Base-by-base conservation (phyloP, 2,113 vertebrate genomes). In the Thinocorus orbignyianus region DNA sequence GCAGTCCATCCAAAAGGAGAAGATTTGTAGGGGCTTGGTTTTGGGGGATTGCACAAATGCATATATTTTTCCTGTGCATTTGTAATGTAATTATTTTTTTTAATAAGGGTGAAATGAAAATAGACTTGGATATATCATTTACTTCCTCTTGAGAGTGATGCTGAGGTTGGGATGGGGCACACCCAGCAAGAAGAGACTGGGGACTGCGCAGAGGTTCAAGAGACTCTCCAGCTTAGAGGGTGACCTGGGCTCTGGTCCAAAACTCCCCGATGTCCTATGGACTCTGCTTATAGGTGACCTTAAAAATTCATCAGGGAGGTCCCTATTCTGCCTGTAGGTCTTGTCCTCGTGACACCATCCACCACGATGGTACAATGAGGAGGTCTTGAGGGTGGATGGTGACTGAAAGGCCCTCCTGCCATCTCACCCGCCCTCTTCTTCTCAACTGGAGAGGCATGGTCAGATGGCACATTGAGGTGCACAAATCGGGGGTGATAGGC, bases 331-430 rank as follows among this genome's bases (percentile, higher is more conserved):
- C 41, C 68, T 55, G 13, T 26, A 23, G 17, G 18, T 81, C 23
- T 42, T 15, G 18, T 71, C 61, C 28, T 55, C 4, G 0, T 2
- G 6, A 10, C 18, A 8, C 35, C 2, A 2, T 44, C 79, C 61
- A 42, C 46, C 42, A 17, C 0, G 0, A 5, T 23, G 49, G 48
- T 31, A 12, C 0, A 0, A 10, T 31, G 42, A 19, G 31, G 42
- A 60, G n/a, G 7, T 64, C 55, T 17, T 46, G 58, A 68, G 35
- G 49, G 30, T 68, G 19, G 66, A 14, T 0, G 1, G 23, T 25
- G 18, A 44, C n/a, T 4, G 10, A 64, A 86, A 35, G 55, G n/a
- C 44, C 18, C 57, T 88, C 17, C 37, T 52, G n/a, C 68, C 68
- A 17, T 39, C 62, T 55, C 48, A 14, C 28, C 73, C 51, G 4